Conservation (phyloP, 2,888 invertebrate genomes). For the Onthophagus sagittarius region DNA sequence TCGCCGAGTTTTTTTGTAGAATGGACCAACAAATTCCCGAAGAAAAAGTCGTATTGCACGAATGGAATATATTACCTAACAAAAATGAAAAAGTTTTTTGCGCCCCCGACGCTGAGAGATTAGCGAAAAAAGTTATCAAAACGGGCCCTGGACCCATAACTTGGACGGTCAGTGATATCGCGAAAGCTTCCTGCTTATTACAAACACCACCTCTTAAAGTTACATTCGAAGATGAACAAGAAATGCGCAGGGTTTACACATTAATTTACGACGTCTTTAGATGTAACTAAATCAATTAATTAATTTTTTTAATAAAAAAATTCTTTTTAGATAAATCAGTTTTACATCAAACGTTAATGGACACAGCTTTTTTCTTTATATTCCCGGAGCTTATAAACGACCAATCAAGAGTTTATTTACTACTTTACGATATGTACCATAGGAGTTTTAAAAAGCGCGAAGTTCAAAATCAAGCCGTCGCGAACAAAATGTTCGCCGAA, state of each 20-base stretch:
- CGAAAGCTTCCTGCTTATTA: constrained; percentile 57
- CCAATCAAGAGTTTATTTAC: constrained; percentile 55
- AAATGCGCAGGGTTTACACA: constrained; percentile 69
- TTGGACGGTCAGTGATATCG: constrained; percentile 49
- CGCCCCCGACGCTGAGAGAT: constrained; percentile 26
- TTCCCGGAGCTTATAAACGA: constrained; percentile 47
- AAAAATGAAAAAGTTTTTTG: constrained; percentile 31
- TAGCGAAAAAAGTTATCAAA: constrained; percentile 22
- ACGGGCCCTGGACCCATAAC: constrained; percentile 35
- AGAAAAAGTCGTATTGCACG: constrained; percentile 35
- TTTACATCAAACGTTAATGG: constrained; percentile 61
- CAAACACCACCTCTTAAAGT: constrained; percentile 52
- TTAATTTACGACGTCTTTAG: constrained; percentile 71
- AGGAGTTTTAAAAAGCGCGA: constrained; percentile 53
- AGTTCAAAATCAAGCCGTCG: constrained; percentile 32
- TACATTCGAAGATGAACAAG: constrained; percentile 61
- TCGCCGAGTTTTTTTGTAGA: constrained; percentile 24
- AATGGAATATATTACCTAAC: constrained; percentile 43
- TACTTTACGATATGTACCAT: constrained; percentile 67
- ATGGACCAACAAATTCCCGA: constrained; percentile 34
- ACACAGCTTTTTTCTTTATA: constrained; percentile 57
- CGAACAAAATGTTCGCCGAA: constrained; percentile 38
- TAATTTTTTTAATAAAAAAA: not conserved
- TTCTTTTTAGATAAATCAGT: constrained; percentile 60
- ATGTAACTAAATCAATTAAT: constrained; percentile 55